Percentiles rank a stretch among this genome's conserved stretches.
Conservation (phyloP, 2,888 invertebrate species). For the Pasiphila rectangulata region DNA sequence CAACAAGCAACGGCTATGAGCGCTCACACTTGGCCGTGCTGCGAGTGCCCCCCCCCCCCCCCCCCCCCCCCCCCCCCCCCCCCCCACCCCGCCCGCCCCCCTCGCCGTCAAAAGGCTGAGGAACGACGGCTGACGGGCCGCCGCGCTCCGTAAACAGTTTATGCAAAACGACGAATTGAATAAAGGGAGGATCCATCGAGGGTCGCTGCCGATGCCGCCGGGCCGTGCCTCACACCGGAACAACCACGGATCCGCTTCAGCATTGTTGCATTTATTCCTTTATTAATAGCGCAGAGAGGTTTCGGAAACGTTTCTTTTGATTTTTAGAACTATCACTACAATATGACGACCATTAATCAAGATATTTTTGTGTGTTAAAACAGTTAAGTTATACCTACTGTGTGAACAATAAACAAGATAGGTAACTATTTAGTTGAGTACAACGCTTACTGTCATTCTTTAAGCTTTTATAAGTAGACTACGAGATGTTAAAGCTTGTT, state of each 20-base stretch:
- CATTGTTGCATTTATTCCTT: neutral
- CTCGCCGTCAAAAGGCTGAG: constrained; percentile 14
- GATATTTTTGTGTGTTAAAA: too few species aligned
- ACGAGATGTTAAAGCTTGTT: too few species aligned
- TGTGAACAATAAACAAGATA: too few species aligned
- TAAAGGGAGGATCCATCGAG: constrained; percentile 56
- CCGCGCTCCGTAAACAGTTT: constrained; percentile 65
- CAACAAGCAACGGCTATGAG: too few species aligned
- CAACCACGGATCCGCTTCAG: neutral
- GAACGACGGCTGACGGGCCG: constrained; percentile 23
- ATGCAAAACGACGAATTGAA: constrained; percentile 72
- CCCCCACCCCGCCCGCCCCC: neutral
- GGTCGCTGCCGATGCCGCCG: constrained; percentile 34
- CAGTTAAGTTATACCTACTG: too few species aligned
- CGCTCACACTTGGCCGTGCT: constrained; percentile 2
- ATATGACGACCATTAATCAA: too few species aligned
- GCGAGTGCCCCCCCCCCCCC: constrained; percentile 1
- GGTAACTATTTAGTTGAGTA: too few species aligned
- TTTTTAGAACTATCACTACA: too few species aligned
- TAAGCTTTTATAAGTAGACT: too few species aligned
- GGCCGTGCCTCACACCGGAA: constrained; percentile 37
- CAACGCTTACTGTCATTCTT: too few species aligned
- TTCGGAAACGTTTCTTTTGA: too few species aligned
- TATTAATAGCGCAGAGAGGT: too few species aligned
- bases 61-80: neutral